Percentiles rank a stretch among this genome's conserved stretches.
These are phyloP conservation scores for Chloroceryle inda DNA, from an alignment of 2,797 vertebrate genomes.

Conservation along the genomic window DNA sequence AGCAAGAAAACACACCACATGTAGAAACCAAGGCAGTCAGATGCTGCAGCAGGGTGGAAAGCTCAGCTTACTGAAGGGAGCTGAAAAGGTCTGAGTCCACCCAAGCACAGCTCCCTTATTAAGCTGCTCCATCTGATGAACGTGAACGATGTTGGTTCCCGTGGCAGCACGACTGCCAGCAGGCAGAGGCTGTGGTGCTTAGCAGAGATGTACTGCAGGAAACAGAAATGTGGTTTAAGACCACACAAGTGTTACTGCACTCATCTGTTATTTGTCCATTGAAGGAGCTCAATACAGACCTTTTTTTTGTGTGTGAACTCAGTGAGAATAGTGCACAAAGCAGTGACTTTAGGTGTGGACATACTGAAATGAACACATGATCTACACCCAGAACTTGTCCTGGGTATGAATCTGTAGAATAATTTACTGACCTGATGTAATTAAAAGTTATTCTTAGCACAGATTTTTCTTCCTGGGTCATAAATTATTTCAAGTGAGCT, in stretches of 20 bases:
- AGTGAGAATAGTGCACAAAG: background rate
- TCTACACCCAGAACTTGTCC: background rate
- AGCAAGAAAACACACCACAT: background rate
- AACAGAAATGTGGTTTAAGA: background rate
- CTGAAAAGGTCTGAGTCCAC: background rate
- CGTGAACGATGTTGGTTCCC: rapidly evolving
- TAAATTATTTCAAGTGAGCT: constrained; percentile 10
- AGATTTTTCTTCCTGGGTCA: background rate
- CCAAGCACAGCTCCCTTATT: background rate
- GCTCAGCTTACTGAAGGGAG: background rate
- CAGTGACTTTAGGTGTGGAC: background rate
- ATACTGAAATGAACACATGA: background rate
- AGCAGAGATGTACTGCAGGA: background rate
- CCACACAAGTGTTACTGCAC: background rate
- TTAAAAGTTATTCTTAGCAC: constrained; percentile 51
- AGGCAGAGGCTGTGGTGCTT: background rate
- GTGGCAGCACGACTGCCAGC: background rate
- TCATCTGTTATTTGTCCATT: background rate
- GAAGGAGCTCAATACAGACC: background rate
- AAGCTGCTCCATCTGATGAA: background rate
- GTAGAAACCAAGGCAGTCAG: background rate
- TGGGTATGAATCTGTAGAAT: background rate
- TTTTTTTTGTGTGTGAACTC: background rate
- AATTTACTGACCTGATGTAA: constrained; percentile 37
- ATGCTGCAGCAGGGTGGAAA: background rate